These are phyloP conservation scores for Platypus cylindrus DNA, from an alignment of 2,888 invertebrate genomes.

Conservation along the genomic window DNA sequence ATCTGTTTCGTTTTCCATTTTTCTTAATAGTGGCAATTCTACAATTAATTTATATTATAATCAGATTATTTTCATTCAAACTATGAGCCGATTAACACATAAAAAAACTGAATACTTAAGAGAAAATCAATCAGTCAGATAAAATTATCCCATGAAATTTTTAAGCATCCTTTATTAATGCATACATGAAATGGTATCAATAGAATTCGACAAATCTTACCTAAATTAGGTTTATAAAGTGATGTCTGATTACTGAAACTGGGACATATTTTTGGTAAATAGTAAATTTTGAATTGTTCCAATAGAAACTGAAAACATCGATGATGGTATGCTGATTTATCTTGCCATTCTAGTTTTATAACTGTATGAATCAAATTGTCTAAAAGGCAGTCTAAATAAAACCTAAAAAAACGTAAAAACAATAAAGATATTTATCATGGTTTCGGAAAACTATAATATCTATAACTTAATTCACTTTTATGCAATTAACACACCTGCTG, in stretches of 20 bases:
- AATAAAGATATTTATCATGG: constrained; percentile 23
- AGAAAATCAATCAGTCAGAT: too few species aligned
- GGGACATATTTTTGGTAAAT: constrained; percentile 82
- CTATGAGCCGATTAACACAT: too few species aligned
- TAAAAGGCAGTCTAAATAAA: constrained; percentile 77
- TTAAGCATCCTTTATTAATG: background rate
- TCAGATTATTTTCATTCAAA: too few species aligned
- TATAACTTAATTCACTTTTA: background rate
- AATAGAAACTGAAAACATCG: constrained; percentile 82
- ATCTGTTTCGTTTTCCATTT: constrained; percentile 56
- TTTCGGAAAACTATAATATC: too few species aligned
- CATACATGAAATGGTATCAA: background rate
- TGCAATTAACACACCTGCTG: constrained; percentile 25
- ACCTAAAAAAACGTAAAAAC: constrained; percentile 24
- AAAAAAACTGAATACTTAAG: too few species aligned
- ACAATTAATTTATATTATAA: constrained; percentile 15
- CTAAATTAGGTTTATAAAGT: constrained; percentile 69
- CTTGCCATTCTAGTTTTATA: constrained; percentile 82
- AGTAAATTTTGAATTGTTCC: constrained; percentile 82
- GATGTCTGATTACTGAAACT: constrained; percentile 69
- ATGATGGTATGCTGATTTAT: constrained; percentile 65
- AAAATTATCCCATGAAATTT: too few species aligned
- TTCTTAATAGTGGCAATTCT: constrained; percentile 64
- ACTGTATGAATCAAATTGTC: constrained; percentile 87
- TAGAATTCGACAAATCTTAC: constrained; percentile 33